Evolutionary conservation across 2,888 invertebrate genomes (phyloP).

Genomic region (Polyommatus icarus): DNA sequence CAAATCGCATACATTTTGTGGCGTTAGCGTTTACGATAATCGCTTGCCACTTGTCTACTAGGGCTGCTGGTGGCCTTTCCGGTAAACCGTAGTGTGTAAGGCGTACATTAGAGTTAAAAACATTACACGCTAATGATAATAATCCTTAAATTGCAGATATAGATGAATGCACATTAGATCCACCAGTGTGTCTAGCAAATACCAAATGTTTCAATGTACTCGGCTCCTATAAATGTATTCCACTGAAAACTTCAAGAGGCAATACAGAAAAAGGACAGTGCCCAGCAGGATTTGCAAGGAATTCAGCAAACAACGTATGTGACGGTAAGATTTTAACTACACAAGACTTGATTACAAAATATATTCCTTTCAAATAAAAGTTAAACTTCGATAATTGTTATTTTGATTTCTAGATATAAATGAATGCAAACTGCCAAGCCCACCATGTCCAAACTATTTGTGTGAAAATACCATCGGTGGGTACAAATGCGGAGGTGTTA

Average conservation of each 20-base stretch:
- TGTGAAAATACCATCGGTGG: constrained; percentile 76
- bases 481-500: constrained; percentile 67
- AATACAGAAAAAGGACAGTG: constrained; percentile 63
- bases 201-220: constrained; percentile 84
- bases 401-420: constrained; percentile 84
- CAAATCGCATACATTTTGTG: too few species aligned
- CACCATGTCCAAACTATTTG: constrained; percentile 63
- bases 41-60: too few species aligned
- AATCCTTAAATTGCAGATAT: constrained; percentile 79
- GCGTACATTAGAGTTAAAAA: not conserved
- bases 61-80: too few species aligned
- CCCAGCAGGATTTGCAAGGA: constrained; percentile 77
- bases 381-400: not conserved
- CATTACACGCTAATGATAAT: not conserved
- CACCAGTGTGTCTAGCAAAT: constrained; percentile 79
- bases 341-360: not conserved
- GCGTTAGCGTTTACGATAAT: too few species aligned
- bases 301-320: constrained; percentile 73
- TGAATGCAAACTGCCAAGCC: constrained; percentile 84
- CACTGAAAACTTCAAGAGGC: constrained; percentile 48
- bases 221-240: constrained; percentile 83
- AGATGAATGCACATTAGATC: constrained; percentile 85
- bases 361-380: not conserved
- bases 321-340: constrained; percentile 61
- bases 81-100: too few species aligned